Evolutionary conservation across 64 coral and sea anemone genomes (phyloP).

Genomic region (Anthopleura sola): DNA sequence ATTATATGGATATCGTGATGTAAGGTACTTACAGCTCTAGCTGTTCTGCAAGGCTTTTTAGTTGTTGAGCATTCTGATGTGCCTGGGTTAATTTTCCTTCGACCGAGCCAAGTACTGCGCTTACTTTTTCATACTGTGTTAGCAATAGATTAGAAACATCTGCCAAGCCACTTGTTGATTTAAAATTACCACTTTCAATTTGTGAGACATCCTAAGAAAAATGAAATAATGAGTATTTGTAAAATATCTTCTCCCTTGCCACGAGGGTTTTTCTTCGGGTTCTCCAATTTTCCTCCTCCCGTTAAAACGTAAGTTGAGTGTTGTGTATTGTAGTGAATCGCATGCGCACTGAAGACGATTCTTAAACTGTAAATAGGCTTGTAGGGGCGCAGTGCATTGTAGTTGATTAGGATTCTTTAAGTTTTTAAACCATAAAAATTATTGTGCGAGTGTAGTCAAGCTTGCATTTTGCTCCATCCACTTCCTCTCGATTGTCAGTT

Average conservation of each 20-base stretch:
- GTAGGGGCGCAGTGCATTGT: too few species aligned
- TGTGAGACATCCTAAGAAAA: conserved; percentile 34
- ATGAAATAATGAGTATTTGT: neutral
- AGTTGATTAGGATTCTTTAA: too few species aligned
- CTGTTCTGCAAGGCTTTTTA: conserved; percentile 29
- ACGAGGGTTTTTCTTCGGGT: neutral
- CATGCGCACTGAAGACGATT: too few species aligned
- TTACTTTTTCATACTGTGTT: conserved; percentile 29
- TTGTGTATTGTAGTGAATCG: too few species aligned
- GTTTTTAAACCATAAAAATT: too few species aligned
- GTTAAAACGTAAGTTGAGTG: too few species aligned
- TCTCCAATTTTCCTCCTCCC: neutral
- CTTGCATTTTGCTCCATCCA: too few species aligned
- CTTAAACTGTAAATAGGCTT: too few species aligned
- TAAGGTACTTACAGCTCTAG: neutral
- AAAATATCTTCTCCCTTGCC: too few species aligned
- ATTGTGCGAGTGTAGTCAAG: too few species aligned
- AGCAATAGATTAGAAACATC: conserved; percentile 52
- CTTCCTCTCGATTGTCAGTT: too few species aligned
- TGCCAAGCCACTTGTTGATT: conserved; percentile 42
- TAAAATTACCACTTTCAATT: conserved; percentile 57
- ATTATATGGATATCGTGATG: neutral
- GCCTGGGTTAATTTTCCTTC: conserved; percentile 27
- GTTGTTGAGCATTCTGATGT: conserved; percentile 31
- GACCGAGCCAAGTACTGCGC: conserved; percentile 8